Evolutionary conservation across 2,888 invertebrate genomes (phyloP).

Genomic region (Autographa pulchrina): DNA sequence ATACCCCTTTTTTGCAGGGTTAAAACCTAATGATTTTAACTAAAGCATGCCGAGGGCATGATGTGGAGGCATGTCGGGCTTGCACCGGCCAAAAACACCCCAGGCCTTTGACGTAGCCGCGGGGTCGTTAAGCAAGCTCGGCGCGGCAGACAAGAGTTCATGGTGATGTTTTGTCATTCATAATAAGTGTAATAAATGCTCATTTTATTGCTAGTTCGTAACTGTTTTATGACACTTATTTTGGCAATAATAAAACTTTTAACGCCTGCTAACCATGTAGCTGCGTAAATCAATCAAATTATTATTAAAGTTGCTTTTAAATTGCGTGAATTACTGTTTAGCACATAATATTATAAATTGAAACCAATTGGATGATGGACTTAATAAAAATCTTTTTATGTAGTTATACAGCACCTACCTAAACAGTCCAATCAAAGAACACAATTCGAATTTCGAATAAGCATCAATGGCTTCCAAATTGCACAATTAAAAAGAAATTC

Average conservation of each 20-base stretch:
- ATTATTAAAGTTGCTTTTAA: slow-evolving; percentile 44
- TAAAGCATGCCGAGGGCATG: too few relatives aligned
- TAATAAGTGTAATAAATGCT: not conserved
- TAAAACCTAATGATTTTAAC: too few relatives aligned
- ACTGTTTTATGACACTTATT: not conserved
- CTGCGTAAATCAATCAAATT: slow-evolving; percentile 52
- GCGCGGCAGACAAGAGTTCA: too few relatives aligned
- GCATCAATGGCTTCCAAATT: too few relatives aligned
- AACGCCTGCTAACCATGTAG: slow-evolving; percentile 13
- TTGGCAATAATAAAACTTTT: not conserved
- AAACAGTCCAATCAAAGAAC: not conserved
- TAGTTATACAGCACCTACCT: not conserved
- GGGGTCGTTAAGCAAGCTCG: too few relatives aligned
- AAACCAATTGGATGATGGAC: slow-evolving; percentile 48
- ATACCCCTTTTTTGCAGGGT: too few relatives aligned
- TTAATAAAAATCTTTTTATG: slow-evolving; percentile 41
- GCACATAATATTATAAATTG: slow-evolving; percentile 38
- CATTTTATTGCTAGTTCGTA: not conserved
- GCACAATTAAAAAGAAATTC: too few relatives aligned
- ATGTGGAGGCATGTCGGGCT: too few relatives aligned
- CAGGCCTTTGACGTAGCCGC: too few relatives aligned
- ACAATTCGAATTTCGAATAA: not conserved
- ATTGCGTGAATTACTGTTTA: slow-evolving; percentile 49
- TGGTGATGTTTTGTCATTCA: too few relatives aligned
- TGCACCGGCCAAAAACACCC: too few relatives aligned